These are phyloP conservation scores for Tringa solitaria DNA, from an alignment of 2,113 vertebrate species.

Conservation along the genomic window DNA sequence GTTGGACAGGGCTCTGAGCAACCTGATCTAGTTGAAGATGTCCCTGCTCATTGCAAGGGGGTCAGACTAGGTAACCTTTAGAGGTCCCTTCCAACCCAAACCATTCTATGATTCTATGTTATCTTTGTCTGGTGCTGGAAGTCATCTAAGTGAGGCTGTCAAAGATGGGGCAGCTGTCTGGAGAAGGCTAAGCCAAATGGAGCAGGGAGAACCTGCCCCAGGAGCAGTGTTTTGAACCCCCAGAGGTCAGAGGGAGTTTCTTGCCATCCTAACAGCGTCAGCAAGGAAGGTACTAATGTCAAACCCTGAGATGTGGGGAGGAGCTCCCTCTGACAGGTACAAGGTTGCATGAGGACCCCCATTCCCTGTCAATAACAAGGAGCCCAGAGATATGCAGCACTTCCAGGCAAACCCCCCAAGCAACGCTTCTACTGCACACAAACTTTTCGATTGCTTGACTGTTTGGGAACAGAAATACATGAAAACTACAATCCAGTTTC, in stretches of 20 bases:
- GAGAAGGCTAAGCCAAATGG: neutral
- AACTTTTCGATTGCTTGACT: neutral
- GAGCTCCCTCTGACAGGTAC: neutral
- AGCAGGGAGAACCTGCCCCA: neutral
- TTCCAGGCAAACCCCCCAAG: neutral
- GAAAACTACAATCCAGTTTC: conserved; percentile 5
- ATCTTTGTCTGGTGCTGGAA: neutral
- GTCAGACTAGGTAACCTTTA: neutral
- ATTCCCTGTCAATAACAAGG: neutral
- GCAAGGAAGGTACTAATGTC: neutral
- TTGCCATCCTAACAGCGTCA: neutral
- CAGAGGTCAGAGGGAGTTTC: neutral
- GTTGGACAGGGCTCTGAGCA: neutral
- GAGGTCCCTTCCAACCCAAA: neutral
- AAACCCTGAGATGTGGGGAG: neutral
- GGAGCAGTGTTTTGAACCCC: neutral
- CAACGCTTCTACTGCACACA: neutral
- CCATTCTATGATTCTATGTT: neutral
- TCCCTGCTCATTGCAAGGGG: no score
- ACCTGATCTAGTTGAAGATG: neutral
- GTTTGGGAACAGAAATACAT: neutral
- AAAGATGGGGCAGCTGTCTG: rapidly evolving
- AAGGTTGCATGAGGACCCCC: neutral
- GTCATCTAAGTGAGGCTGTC: neutral
- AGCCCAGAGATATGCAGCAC: neutral